These are phyloP conservation scores for Anaspis maculata DNA, from an alignment of 2,888 invertebrate genomes.

Conservation along the genomic window DNA sequence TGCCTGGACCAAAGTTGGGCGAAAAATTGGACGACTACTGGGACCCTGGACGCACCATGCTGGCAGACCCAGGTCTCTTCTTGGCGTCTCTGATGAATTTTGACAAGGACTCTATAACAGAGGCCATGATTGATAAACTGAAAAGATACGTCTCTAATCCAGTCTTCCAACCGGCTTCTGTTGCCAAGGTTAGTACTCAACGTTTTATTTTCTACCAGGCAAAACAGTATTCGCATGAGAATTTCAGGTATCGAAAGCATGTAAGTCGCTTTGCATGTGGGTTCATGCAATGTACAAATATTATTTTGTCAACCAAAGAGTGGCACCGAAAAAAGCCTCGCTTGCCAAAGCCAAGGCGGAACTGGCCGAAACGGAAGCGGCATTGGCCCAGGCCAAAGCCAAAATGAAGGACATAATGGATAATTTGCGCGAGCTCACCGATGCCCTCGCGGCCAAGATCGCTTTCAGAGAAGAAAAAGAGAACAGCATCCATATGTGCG, in stretches of 20 bases:
- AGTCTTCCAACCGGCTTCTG: slow-evolving; percentile 72
- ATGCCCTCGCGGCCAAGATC: slow-evolving; percentile 63
- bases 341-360: slow-evolving; percentile 62
- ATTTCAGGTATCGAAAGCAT: slow-evolving; percentile 62
- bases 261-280: slow-evolving; percentile 80
- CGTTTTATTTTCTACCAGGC: too few relatives aligned
- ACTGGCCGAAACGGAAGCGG: slow-evolving; percentile 57
- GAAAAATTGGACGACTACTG: slow-evolving; percentile 84
- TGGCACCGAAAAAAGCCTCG: slow-evolving; percentile 84
- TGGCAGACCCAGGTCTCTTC: slow-evolving; percentile 77
- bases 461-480: slow-evolving; percentile 64
- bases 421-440: slow-evolving; percentile 66
- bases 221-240: too few relatives aligned
- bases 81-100: slow-evolving; percentile 75
- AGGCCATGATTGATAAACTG: slow-evolving; percentile 73
- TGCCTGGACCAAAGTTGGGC: slow-evolving; percentile 57
- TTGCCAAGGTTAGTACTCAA: slow-evolving; percentile 56
- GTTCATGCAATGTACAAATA: slow-evolving; percentile 90
- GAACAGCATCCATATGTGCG: slow-evolving; percentile 65
- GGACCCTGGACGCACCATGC: slow-evolving; percentile 75
- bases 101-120: slow-evolving; percentile 77
- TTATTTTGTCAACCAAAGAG: slow-evolving; percentile 74
- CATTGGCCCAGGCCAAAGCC: slow-evolving; percentile 62
- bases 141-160: slow-evolving; percentile 69
- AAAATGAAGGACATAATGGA: slow-evolving; percentile 70